These are phyloP conservation scores for Megalonaias nervosa DNA, from an alignment of 1,140 invertebrate genomes.

Conservation along the genomic window DNA sequence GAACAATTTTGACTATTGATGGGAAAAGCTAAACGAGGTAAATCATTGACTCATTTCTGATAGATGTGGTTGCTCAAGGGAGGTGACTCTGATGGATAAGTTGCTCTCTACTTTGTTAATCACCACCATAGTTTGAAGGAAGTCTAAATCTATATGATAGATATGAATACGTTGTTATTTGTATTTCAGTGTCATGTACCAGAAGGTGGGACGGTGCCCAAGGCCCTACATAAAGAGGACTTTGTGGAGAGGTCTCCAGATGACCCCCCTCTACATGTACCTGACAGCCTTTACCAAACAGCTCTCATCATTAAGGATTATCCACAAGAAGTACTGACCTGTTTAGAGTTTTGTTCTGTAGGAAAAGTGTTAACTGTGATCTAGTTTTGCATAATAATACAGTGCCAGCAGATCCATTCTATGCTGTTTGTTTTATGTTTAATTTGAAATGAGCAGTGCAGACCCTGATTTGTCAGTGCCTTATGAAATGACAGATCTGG, in stretches of 20 bases:
- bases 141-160: neutral
- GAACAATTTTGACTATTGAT: no score
- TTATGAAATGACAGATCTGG: no score
- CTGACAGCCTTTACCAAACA: slow-evolving; percentile 82
- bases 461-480: no score
- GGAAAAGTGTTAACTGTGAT: no score
- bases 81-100: neutral
- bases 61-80: neutral
- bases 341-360: no score
- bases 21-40: no score
- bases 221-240: slow-evolving; percentile 87
- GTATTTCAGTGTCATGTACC: slow-evolving; percentile 81
- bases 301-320: slow-evolving; percentile 80
- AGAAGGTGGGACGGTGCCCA: slow-evolving; percentile 92
- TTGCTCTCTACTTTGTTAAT: neutral
- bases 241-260: slow-evolving; percentile 74
- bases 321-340: slow-evolving; percentile 81
- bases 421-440: no score
- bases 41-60: no score
- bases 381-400: no score
- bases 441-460: no score
- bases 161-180: neutral
- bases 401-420: no score
- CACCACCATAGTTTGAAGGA: neutral
- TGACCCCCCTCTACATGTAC: slow-evolving; percentile 75